A percentile compares a stretch with the other conserved stretches of the same genome.
These are phyloP conservation scores for Ctenomys sociabilis DNA, from an alignment of 2,113 vertebrate species.

Conservation along the genomic window DNA sequence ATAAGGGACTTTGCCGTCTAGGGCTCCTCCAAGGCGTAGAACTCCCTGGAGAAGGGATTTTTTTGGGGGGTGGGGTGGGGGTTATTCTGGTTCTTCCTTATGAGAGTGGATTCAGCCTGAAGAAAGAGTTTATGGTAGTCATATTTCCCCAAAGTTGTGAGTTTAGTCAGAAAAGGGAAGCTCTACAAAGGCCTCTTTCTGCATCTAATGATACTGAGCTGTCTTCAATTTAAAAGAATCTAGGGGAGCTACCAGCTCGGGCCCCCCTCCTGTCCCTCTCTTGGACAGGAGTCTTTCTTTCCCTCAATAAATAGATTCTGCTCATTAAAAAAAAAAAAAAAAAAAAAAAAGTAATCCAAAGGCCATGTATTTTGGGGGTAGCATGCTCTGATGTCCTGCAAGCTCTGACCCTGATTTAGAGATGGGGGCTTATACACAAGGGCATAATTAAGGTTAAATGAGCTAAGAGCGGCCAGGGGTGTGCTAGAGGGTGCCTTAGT, in stretches of 20 bases:
- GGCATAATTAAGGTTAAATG: constrained; percentile 6
- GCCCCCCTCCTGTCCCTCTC: too few species aligned
- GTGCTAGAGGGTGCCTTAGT: not conserved
- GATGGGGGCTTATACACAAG: not conserved
- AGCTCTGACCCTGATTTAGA: not conserved
- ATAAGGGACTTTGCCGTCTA: constrained; percentile 22
- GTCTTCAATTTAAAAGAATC: constrained; percentile 34
- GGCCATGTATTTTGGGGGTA: not conserved
- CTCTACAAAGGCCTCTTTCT: not conserved
- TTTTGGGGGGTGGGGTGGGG: not conserved
- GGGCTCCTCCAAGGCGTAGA: not conserved
- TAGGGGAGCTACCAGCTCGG: too few species aligned
- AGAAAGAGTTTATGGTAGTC: not conserved
- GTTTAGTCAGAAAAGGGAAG: constrained; percentile 23
- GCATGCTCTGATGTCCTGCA: not conserved
- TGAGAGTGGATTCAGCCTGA: not conserved
- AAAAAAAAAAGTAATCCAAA: too few species aligned
- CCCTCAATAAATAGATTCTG: too few species aligned
- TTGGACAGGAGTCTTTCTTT: too few species aligned
- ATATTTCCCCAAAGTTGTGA: constrained; percentile 9
- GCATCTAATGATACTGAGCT: not conserved
- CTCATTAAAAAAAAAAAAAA: too few species aligned
- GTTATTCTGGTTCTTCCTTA: not conserved
- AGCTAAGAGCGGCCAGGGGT: not conserved
- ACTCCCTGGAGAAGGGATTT: not conserved